Percentiles rank a stretch among this genome's conserved stretches.
These are phyloP conservation scores for Atrina japonica DNA, from an alignment of 2,888 invertebrate genomes.

Conservation along the genomic window DNA sequence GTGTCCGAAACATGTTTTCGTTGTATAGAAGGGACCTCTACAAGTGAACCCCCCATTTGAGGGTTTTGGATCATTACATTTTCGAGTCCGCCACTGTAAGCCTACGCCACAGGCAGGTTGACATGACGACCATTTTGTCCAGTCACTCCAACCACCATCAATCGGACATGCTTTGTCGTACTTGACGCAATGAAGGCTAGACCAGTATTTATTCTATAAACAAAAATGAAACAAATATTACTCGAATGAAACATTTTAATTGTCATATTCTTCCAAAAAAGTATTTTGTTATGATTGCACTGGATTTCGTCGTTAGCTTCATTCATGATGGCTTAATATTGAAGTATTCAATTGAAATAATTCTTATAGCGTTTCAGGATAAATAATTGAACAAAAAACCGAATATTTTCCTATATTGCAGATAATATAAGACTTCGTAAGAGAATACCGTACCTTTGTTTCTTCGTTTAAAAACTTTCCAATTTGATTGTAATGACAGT, in stretches of 20 bases:
- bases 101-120: conserved; percentile 53
- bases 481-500: conserved; percentile 48
- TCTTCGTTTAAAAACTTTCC: conserved; percentile 24
- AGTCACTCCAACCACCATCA: conserved; percentile 53
- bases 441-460: conserved; percentile 5
- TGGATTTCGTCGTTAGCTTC: no score
- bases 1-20: conserved; percentile 36
- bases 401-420: no score
- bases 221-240: background rate
- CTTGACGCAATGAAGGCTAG: conserved; percentile 52
- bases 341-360: no score
- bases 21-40: conserved; percentile 41
- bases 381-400: no score
- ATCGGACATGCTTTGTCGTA: conserved; percentile 57
- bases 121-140: conserved; percentile 58
- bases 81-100: conserved; percentile 40
- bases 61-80: conserved; percentile 58
- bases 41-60: conserved; percentile 47
- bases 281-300: no score
- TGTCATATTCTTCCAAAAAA: no score
- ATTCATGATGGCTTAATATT: no score
- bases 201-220: conserved; percentile 58
- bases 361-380: no score
- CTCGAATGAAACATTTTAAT: no score
- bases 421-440: no score